These are phyloP conservation scores for Palythoa grandiflora DNA, from an alignment of 92 coral and sea anemone species.

Conservation along the genomic window DNA sequence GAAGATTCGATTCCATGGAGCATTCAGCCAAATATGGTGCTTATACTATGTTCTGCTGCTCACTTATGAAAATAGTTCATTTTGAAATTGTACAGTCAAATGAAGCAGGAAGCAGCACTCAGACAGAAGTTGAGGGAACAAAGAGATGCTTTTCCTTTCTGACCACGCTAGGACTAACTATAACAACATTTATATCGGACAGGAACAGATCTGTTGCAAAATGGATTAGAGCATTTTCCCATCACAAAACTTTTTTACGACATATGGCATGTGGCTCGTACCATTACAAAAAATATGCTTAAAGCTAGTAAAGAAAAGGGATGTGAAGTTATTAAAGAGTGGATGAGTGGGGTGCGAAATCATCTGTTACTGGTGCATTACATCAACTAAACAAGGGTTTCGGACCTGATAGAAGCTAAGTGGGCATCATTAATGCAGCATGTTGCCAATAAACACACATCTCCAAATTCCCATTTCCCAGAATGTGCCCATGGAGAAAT, in stretches of 20 bases:
- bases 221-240: neutral
- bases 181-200: neutral
- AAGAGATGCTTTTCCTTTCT: neutral
- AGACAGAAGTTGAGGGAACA: conserved; percentile 4
- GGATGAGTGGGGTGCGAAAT: conserved; percentile 31
- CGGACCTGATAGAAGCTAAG: conserved; percentile 27
- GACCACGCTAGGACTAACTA: neutral
- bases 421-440: conserved; percentile 53
- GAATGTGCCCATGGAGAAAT: conserved; percentile 49
- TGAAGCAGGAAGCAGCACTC: neutral
- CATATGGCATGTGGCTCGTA: conserved; percentile 56
- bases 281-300: conserved; percentile 31
- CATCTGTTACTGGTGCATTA: conserved; percentile 52
- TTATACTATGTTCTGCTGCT: neutral
- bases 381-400: conserved; percentile 45
- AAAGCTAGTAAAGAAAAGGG: conserved; percentile 50
- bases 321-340: conserved; percentile 22
- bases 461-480: neutral
- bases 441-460: conserved; percentile 30
- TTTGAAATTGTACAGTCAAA: neutral
- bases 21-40: conserved; percentile 1
- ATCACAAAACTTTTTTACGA: conserved; percentile 26
- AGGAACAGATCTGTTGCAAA: neutral
- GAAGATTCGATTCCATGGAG: neutral
- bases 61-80: neutral